These are phyloP conservation scores for Pheosia gnoma DNA, from an alignment of 2,888 invertebrate species.

Conservation along the genomic window DNA sequence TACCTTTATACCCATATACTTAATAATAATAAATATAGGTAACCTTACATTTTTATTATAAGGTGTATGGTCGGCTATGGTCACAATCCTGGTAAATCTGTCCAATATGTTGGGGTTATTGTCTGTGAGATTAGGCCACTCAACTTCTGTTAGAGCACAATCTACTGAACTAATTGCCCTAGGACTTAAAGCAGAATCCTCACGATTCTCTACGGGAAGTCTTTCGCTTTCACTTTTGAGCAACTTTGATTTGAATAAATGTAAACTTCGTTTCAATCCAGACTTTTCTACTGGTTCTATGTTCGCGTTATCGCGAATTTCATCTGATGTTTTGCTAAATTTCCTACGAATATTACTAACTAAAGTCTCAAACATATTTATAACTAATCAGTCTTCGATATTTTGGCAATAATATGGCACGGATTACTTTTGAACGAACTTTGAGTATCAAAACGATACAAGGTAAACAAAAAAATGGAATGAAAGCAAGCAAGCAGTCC, in stretches of 20 bases:
- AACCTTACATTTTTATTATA: constrained; percentile 58
- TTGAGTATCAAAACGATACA: constrained; percentile 35
- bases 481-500: constrained; percentile 38
- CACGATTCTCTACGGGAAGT: constrained; percentile 57
- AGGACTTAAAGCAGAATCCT: constrained; percentile 79
- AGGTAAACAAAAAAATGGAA: constrained; percentile 54
- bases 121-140: constrained; percentile 82
- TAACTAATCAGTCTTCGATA: constrained; percentile 73
- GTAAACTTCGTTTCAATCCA: constrained; percentile 62
- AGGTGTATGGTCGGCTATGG: constrained; percentile 51
- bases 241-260: constrained; percentile 66
- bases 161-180: constrained; percentile 78
- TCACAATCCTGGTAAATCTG: constrained; percentile 77
- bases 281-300: constrained; percentile 57
- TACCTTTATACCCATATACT: not conserved
- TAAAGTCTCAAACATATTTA: constrained; percentile 77
- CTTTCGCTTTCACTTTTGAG: constrained; percentile 53
- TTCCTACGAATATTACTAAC: constrained; percentile 72
- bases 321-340: constrained; percentile 68
- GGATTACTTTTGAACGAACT: constrained; percentile 52
- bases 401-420: constrained; percentile 74
- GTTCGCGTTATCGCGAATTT: constrained; percentile 45
- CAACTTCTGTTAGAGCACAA: constrained; percentile 76
- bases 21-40: not conserved
- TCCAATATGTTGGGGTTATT: constrained; percentile 76